Base-by-base conservation (phyloP, 2,797 vertebrate genomes). In the Discoglossus pictus region DNA sequence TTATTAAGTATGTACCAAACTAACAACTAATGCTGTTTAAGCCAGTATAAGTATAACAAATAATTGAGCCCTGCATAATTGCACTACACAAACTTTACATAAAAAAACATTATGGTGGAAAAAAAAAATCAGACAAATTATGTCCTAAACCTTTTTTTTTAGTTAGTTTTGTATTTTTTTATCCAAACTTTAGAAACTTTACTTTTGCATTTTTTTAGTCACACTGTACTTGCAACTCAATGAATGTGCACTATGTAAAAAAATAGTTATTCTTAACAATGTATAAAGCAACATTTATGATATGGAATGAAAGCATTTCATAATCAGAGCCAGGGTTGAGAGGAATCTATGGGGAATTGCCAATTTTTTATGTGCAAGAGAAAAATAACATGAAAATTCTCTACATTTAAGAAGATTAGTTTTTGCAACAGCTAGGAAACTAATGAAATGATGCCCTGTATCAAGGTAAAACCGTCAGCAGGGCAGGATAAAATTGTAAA, bases 361-460 rank as follows among this genome's bases (percentile, higher is more conserved):
- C 42, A 31, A 42, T 40, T 39, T n/a, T 70, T 62, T 62, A 55
- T 50, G 51, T 56, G 27, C 13, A 59, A 53, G 60, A 50, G 63
- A 69, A 62, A 70, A 42, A 54, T 48, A 62, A 70, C 51, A 54
- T 48, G 52, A 63, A 70, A 70, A 62, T 62, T 63, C 67, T 47
- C 59, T 42, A 55, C 46, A 40, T 63, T 62, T 70, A 63, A 56
- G 66, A 70, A 70, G 67, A 70, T 70, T 70, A 70, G 59, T 70
- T 63, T 48, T 51, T 62, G 60, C 51, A 62, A 62, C 59, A 62
- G 66, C 50, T 55, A 62, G 56, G 51, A 53, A n/a, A 56, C 31
- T 55, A 69, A 69, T 69, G 58, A 69, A 69, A 69, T 48, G 67
- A 62, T 69, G 50, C 42, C 51, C 52, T 70, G 67, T 70, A 70